Conservation (phyloP, 2,113 vertebrate genomes). For the Conger conger region DNA sequence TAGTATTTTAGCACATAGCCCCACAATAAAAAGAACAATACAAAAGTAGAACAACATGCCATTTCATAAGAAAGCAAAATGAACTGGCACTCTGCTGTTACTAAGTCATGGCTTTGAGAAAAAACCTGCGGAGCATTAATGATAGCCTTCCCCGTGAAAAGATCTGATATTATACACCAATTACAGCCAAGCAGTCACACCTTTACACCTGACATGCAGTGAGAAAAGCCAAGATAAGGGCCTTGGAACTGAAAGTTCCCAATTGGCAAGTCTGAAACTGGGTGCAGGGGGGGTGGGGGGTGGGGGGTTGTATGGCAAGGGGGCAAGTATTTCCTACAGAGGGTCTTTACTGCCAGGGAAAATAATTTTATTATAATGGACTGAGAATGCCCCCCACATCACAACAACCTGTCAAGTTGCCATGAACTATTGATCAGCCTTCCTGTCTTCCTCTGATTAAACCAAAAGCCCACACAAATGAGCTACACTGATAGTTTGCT, state of each 20-base stretch:
- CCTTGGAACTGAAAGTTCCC: slow-evolving; percentile 13
- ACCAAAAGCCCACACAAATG: background rate
- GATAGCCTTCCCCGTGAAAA: slow-evolving; percentile 56
- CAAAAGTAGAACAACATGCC: background rate
- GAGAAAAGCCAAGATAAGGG: slow-evolving; percentile 44
- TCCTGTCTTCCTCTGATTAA: background rate
- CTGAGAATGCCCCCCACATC: background rate
- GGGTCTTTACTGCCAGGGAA: background rate
- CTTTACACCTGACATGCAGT: slow-evolving; percentile 64
- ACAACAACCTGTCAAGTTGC: background rate
- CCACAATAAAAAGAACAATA: background rate
- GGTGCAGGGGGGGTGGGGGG: too few relatives aligned
- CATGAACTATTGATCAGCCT: background rate
- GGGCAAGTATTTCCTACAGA: background rate
- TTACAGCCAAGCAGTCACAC: slow-evolving; percentile 62
- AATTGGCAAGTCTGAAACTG: background rate
- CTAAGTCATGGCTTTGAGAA: background rate
- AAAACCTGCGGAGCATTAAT: slow-evolving; percentile 35
- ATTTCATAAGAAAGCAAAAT: background rate
- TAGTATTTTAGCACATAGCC: background rate
- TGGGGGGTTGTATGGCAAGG: background rate
- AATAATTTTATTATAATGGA: background rate
- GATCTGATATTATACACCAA: slow-evolving; percentile 68
- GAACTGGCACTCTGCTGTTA: background rate
- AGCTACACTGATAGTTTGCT: background rate